phyloP scores from a whole-genome alignment of 2,113 vertebrate species.

The Actenoides hombroni region DNA sequence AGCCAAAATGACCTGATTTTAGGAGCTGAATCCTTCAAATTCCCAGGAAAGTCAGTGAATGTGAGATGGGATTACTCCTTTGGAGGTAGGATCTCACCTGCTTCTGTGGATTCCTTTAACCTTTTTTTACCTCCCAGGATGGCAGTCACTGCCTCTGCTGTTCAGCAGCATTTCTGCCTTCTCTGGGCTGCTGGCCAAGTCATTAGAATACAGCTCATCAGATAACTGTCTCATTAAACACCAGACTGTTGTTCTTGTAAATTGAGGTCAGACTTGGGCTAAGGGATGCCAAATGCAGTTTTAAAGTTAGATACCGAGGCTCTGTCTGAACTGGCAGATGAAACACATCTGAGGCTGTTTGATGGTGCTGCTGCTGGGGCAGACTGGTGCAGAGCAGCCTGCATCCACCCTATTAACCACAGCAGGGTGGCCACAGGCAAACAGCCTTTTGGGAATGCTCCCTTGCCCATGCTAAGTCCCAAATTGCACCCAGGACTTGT shows the following conservation, averaged over 20 bases:
- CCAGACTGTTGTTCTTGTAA: slow-evolving; percentile 53
- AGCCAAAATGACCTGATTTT: neutral
- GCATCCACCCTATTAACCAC: slow-evolving; percentile 1
- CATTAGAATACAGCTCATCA: neutral
- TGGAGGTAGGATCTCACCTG: neutral
- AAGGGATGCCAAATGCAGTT: slow-evolving; percentile 35
- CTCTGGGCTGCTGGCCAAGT: slow-evolving; percentile 23
- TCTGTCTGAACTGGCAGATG: neutral
- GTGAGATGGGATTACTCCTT: neutral
- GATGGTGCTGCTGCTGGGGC: neutral
- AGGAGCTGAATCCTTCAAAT: neutral
- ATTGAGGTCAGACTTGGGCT: slow-evolving; percentile 50
- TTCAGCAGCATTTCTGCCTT: neutral
- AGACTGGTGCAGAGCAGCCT: neutral
- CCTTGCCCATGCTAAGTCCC: neutral
- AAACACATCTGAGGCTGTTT: neutral
- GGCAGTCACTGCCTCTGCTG: neutral
- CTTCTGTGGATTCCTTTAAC: neutral
- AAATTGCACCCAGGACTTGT: neutral
- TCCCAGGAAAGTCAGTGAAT: neutral
- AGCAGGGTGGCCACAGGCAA: slow-evolving; percentile 18
- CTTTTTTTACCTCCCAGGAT: neutral
- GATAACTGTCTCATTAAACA: slow-evolving; percentile 62
- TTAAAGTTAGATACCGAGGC: neutral
- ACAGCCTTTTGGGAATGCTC: neutral